Percentiles rank a stretch among this genome's conserved stretches.
Conservation (phyloP, 1,140 invertebrate species). For the Brachionus manjavacas region DNA sequence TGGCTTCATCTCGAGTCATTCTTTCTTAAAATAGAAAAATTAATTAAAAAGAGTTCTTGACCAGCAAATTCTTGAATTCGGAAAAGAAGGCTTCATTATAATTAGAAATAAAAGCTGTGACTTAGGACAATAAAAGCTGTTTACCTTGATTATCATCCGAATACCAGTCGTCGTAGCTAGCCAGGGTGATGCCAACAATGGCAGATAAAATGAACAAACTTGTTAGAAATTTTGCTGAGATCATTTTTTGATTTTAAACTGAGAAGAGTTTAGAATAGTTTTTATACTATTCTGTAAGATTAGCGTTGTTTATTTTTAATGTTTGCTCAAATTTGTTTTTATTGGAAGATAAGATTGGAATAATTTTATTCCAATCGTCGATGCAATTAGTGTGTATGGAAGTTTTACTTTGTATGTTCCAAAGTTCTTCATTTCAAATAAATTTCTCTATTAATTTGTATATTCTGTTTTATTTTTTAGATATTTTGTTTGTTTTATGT, state of each 20-base stretch:
- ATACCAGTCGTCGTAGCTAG: not conserved
- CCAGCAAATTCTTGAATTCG: conserved; percentile 33
- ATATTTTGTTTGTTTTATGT: not conserved
- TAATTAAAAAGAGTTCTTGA: not conserved
- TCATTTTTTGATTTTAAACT: not conserved
- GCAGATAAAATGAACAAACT: not conserved
- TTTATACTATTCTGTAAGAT: not conserved
- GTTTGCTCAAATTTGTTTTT: not conserved
- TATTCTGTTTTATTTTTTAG: not conserved
- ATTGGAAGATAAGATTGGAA: not conserved
- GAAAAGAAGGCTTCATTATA: not conserved
- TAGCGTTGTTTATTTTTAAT: not conserved
- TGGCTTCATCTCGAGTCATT: conserved; percentile 15
- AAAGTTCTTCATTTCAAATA: not conserved
- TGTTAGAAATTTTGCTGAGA: not conserved
- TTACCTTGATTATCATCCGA: not conserved
- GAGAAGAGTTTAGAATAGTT: not conserved
- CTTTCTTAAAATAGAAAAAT: conserved; percentile 35
- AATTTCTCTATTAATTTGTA: not conserved
- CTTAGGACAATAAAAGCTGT: not conserved
- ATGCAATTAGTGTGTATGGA: not conserved
- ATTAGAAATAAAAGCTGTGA: not conserved
- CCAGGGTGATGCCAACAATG: not conserved
- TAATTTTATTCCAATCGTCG: not conserved
- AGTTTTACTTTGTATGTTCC: not conserved